Evolutionary conservation across 2,888 invertebrate species (phyloP).

Genomic region (Polia nebulosa): DNA sequence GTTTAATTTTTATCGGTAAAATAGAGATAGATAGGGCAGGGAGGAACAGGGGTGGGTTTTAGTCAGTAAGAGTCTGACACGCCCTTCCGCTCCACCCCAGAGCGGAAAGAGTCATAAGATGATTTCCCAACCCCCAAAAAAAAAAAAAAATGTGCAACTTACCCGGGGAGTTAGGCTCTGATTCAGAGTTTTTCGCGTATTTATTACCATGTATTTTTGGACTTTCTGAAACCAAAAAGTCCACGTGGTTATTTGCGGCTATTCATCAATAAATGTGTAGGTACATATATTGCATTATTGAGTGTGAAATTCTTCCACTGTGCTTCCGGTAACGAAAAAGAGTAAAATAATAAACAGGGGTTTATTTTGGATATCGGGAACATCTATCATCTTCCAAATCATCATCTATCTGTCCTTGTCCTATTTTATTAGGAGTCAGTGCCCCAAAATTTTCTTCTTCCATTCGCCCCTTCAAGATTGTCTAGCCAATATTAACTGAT

Average conservation of each 20-base stretch:
- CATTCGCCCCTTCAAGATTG: neutral
- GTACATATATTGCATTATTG: neutral
- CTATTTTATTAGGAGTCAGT: neutral
- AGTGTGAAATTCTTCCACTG: neutral
- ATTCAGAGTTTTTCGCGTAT: slow-evolving; percentile 56
- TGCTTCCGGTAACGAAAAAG: neutral
- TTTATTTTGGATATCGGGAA: neutral
- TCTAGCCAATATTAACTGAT: neutral
- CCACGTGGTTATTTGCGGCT: neutral
- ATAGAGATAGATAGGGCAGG: too few species aligned
- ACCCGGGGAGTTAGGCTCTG: slow-evolving; percentile 45
- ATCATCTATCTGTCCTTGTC: neutral
- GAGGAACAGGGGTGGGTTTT: too few species aligned
- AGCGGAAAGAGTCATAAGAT: too few species aligned
- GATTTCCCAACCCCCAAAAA: too few species aligned
- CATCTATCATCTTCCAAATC: neutral
- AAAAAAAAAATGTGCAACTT: neutral
- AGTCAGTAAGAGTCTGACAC: too few species aligned
- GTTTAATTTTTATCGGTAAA: neutral
- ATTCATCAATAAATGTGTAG: neutral
- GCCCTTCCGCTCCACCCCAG: too few species aligned
- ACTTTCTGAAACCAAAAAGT: slow-evolving; percentile 56
- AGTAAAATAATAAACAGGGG: neutral
- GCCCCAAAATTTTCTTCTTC: neutral
- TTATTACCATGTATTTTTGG: slow-evolving; percentile 64